Base-by-base conservation (phyloP, 1,140 invertebrate genomes). In the Olivierus martensii region DNA sequence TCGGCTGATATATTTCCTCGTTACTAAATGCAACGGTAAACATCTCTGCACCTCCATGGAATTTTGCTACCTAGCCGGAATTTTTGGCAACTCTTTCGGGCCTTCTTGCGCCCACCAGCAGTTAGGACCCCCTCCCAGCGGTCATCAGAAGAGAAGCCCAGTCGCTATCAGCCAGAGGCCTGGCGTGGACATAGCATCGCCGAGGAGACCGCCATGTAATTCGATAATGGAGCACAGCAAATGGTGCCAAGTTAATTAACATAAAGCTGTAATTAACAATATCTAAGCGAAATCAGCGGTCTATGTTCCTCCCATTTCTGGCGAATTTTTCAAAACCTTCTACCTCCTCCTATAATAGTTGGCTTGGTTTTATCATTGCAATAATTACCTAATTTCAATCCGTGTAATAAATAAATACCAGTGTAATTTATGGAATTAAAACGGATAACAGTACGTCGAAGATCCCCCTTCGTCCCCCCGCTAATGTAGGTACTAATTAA, bases 381-480 rank as follows among this genome's bases (percentile, higher is more conserved):
- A 52, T 52, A 52, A 52, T 52, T 52, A 46, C 51, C 21, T 21
- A 46, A 46, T 46, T 46, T 36, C 45, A 17, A 21, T 17, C 34
- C 15, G 15, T 21, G 21, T 36, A 22, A 36, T 46, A 46, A 46
- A 46, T 46, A 46, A 21, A 46, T 46, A 46, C 45, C 60, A 62
- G 63, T 10, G 46, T 28, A 43, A 49, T 50, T 48, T 48, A 22
- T 43, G 41, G 41, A 28, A 51, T 51, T 51, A 51, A 44, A 15
- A 45, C 11, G 22, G 21, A 45, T 39, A 28, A 28, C 28, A 28
- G 28, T 28, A 28, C 28, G 28, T 28, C 28, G 1, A 28, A 28
- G 28, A 6, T 9, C 28, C 28, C 28, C 9, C 28, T 28, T 9
- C 9, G 4, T 28, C 28, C 28, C 28, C 28, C 28, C 39, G 41